A percentile compares a stretch with the other conserved stretches of the same genome.
Evolutionary conservation across 1,140 invertebrate genomes (phyloP).

Genomic region (Macrostomum lignano): DNA sequence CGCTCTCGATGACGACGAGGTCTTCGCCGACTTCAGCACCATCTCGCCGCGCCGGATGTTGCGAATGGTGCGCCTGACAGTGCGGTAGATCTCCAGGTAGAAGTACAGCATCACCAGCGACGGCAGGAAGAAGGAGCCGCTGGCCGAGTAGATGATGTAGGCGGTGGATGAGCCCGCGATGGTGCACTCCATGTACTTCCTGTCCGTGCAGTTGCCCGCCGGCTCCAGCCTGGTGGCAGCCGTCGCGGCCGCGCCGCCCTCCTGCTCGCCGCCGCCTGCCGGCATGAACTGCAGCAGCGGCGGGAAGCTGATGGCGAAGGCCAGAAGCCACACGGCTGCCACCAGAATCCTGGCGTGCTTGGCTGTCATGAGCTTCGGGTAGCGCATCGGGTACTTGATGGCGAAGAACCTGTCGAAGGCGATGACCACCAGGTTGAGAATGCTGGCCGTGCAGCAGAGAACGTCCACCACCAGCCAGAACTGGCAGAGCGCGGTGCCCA

Average conservation of each 20-base stretch:
- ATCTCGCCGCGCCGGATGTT: too few species aligned
- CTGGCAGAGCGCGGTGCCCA: constrained; percentile 20
- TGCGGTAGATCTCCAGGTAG: constrained; percentile 2
- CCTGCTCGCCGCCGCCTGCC: constrained; percentile 17
- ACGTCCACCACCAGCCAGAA: constrained; percentile 29
- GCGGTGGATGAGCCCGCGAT: too few species aligned
- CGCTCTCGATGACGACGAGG: too few species aligned
- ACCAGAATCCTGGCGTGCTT: constrained; percentile 58
- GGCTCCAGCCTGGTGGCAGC: too few species aligned
- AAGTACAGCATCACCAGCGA: constrained; percentile 1
- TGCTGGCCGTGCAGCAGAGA: constrained; percentile 26
- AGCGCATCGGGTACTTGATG: constrained; percentile 25
- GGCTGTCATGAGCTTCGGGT: constrained; percentile 14
- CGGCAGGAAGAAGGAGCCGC: constrained; percentile 4
- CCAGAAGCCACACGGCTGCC: constrained; percentile 62
- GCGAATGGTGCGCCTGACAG: background rate
- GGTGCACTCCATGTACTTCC: too few species aligned
- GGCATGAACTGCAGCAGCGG: constrained; percentile 75
- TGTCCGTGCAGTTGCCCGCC: too few species aligned
- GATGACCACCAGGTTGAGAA: constrained; percentile 28
- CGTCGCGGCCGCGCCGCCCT: too few species aligned
- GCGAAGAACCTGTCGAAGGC: constrained; percentile 28
- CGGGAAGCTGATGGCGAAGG: constrained; percentile 80
- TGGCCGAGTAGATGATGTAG: constrained; percentile 1
- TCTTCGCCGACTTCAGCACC: too few species aligned